Conservation (phyloP, 2,797 vertebrate species). For the Sciurus vulgaris region DNA sequence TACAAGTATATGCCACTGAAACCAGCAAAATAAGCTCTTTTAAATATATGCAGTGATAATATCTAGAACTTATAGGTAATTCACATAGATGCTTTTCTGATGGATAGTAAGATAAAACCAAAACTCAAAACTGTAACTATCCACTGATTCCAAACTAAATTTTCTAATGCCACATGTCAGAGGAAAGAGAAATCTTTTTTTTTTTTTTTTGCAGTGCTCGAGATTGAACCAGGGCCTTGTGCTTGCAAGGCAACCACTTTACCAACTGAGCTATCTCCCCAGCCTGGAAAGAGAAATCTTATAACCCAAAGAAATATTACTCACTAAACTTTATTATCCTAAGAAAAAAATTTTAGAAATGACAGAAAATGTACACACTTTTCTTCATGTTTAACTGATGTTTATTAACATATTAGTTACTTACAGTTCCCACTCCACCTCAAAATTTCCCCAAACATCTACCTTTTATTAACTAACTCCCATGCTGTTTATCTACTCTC, state of each 20-base stretch:
- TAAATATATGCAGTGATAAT: constrained; percentile 16
- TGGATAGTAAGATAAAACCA: constrained; percentile 29
- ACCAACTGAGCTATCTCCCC: too few relatives aligned
- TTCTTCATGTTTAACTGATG: background rate
- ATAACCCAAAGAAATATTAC: background rate
- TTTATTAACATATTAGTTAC: background rate
- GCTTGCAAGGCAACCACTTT: too few relatives aligned
- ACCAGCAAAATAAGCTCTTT: background rate
- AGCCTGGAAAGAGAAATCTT: background rate
- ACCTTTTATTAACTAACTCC: constrained; percentile 32
- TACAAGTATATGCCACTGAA: too few relatives aligned
- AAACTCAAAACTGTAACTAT: constrained; percentile 40
- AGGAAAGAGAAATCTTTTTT: background rate
- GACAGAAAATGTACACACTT: background rate
- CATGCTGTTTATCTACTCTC: background rate
- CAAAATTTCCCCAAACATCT: background rate
- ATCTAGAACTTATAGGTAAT: constrained; percentile 22
- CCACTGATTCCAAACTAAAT: constrained; percentile 10
- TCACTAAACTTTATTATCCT: background rate
- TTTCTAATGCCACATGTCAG: background rate
- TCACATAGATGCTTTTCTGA: background rate
- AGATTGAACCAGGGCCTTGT: too few relatives aligned
- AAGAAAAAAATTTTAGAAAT: background rate
- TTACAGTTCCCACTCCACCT: background rate
- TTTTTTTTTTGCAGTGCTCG: too few relatives aligned